phyloP scores from a whole-genome alignment of 1,140 invertebrate species.

The Caenorhabditis brenneri region DNA sequence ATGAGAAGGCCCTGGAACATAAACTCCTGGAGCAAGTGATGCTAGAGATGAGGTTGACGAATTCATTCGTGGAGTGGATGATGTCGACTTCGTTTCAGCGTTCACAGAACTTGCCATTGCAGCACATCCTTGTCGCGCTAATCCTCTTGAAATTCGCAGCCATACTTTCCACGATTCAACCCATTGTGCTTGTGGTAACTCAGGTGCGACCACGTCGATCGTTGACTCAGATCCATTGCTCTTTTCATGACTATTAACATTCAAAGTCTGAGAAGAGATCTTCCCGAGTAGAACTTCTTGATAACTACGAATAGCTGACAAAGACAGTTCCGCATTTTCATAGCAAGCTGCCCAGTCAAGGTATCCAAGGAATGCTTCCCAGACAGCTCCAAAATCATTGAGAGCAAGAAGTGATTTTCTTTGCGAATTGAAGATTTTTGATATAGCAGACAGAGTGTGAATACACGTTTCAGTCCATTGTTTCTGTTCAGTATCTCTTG shows the following conservation, averaged over 20 bases:
- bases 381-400: conserved; percentile 59
- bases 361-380: conserved; percentile 58
- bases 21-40: not conserved
- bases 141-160: conserved; percentile 57
- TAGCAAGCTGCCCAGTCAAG: conserved; percentile 62
- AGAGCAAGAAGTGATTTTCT: conserved; percentile 60
- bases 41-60: not conserved
- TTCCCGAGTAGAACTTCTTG: conserved; percentile 58
- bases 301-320: conserved; percentile 74
- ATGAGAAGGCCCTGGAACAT: conserved; percentile 66
- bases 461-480: conserved; percentile 94
- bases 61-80: conserved; percentile 8
- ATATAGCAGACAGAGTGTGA: conserved; percentile 71
- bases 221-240: not conserved
- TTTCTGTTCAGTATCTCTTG: conserved; percentile 94
- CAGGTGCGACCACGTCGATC: not conserved
- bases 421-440: conserved; percentile 70
- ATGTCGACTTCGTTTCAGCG: not conserved
- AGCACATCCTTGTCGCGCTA: conserved; percentile 46
- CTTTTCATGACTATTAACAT: conserved; percentile 45
- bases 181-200: conserved; percentile 57
- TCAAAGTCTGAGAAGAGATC: conserved; percentile 47
- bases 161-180: conserved; percentile 61
- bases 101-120: conserved; percentile 13
- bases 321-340: conserved; percentile 74